phyloP scores from a whole-genome alignment of 1,140 invertebrate species.

The Magallana ariakensis region DNA sequence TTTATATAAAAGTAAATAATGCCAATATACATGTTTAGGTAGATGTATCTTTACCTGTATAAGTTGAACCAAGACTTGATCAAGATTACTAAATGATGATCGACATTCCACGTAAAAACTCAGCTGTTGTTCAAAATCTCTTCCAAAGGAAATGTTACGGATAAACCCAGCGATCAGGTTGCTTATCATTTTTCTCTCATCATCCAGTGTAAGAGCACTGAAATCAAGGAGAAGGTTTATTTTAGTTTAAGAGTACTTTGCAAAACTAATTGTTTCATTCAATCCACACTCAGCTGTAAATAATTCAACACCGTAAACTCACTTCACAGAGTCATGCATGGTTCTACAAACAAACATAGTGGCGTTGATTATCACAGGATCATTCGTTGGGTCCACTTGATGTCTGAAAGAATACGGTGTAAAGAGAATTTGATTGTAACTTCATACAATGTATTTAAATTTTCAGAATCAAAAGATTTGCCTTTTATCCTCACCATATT shows the following conservation, averaged over 20 bases:
- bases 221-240: not conserved
- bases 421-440: not conserved
- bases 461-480: too few species aligned
- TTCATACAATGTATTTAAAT: too few species aligned
- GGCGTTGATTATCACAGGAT: slow-evolving; percentile 92
- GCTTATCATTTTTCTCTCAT: slow-evolving; percentile 93
- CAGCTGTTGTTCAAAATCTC: slow-evolving; percentile 93
- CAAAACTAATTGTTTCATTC: not conserved
- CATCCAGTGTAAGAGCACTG: slow-evolving; percentile 94
- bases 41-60: slow-evolving; percentile 85
- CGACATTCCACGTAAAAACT: slow-evolving; percentile 96
- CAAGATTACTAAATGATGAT: slow-evolving; percentile 92
- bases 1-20: too few species aligned
- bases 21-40: too few species aligned
- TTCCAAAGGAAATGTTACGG: slow-evolving; percentile 88
- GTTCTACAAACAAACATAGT: slow-evolving; percentile 92
- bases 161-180: slow-evolving; percentile 91
- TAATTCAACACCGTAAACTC: slow-evolving; percentile 71
- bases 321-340: slow-evolving; percentile 96
- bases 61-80: slow-evolving; percentile 90
- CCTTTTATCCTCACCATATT: too few species aligned
- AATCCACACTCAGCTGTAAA: too few species aligned
- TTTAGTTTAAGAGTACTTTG: not conserved
- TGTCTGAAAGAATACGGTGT: slow-evolving; percentile 74
- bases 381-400: slow-evolving; percentile 84